Base-by-base conservation (phyloP, 2,888 invertebrate genomes). In the Aporophyla nigra region DNA sequence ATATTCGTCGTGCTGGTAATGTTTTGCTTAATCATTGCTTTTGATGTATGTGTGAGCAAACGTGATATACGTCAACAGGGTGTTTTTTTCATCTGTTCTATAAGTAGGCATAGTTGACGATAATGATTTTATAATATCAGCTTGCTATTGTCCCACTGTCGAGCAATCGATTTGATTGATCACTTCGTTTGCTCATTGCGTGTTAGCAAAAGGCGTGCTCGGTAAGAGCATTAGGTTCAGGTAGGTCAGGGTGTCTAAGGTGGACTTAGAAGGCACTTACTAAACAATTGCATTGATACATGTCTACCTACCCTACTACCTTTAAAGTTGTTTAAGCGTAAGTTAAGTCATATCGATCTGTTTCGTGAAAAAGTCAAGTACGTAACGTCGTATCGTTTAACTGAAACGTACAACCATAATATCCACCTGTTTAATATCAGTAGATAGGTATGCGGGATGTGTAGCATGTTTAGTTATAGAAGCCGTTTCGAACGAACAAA, bases 1-100 rank as follows among this genome's bases (percentile, higher is more conserved):
- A 76, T 80, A 74, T 74, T 72, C 63, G 71, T 51, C 73, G 61
- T 65, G 70, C 62, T 80, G 70, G 66, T 58, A 73, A 82, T 76
- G 79, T 80, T 81, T 78, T 73, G 75, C 66, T 69, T 73, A 78
- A 65, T 81, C 71, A 69, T 68, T 76, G 63, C 49, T 54, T 76
- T 79, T 72, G 68, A 70, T 74, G 58, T 81, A 68, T 68, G 54
- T 77, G 12, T 53, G 19, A 14, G 40, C n/a, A 49, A 21, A 67
- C 10, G 49, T 21, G 6, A 53, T 68, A 46, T 43, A 58, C 59
- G 66, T 56, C 14, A 53, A n/a, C 27, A 19, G 40, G 4, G 5
- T 33, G 49, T 68, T 43, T n/a, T 10, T 54, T 63, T 66, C 33
- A 54, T 61, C n/a, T 27, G 16, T 66, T 61, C 27, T 49, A 40